A percentile compares a stretch with the other conserved stretches of the same genome.
Conservation (phyloP, 2,113 vertebrate genomes). For the Festucalex cinctus region DNA sequence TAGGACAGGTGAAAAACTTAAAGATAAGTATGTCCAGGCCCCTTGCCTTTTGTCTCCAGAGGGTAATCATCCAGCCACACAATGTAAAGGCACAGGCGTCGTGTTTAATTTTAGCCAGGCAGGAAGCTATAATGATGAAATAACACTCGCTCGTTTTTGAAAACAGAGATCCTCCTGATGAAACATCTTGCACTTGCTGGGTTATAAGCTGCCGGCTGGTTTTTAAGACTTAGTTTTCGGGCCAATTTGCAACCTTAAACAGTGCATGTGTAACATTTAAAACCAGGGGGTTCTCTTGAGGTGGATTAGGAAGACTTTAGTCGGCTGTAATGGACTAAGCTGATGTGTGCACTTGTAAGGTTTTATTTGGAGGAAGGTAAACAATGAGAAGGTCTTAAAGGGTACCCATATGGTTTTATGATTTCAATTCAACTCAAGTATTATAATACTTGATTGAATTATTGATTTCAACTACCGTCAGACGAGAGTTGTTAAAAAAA, state of each 20-base stretch:
- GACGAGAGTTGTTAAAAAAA: background rate
- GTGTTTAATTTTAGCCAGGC: constrained; percentile 64
- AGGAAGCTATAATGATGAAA: constrained; percentile 62
- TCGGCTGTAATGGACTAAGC: constrained; percentile 63
- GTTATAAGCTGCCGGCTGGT: constrained; percentile 27
- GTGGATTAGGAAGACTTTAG: constrained; percentile 67
- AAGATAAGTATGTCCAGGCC: constrained; percentile 72
- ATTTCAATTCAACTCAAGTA: constrained; percentile 50
- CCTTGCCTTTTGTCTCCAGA: constrained; percentile 44
- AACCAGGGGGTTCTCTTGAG: constrained; percentile 39
- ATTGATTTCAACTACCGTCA: constrained; percentile 32
- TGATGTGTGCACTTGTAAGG: constrained; percentile 57
- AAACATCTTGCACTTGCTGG: constrained; percentile 35
- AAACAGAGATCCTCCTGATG: constrained; percentile 46
- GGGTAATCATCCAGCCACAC: constrained; percentile 49
- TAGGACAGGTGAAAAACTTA: constrained; percentile 90
- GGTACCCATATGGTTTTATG: constrained; percentile 66
- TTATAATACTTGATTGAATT: background rate
- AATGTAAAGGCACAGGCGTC: constrained; percentile 45
- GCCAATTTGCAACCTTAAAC: constrained; percentile 40
- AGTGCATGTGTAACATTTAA: constrained; percentile 33
- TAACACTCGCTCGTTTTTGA: constrained; percentile 44
- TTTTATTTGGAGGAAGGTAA: constrained; percentile 67
- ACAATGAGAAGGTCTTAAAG: constrained; percentile 65
- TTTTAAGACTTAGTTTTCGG: constrained; percentile 37